A percentile compares a stretch with the other conserved stretches of the same genome.
These are phyloP conservation scores for Patiria miniata DNA, from an alignment of 35 echinoderm and acorn worm species.

Conservation along the genomic window DNA sequence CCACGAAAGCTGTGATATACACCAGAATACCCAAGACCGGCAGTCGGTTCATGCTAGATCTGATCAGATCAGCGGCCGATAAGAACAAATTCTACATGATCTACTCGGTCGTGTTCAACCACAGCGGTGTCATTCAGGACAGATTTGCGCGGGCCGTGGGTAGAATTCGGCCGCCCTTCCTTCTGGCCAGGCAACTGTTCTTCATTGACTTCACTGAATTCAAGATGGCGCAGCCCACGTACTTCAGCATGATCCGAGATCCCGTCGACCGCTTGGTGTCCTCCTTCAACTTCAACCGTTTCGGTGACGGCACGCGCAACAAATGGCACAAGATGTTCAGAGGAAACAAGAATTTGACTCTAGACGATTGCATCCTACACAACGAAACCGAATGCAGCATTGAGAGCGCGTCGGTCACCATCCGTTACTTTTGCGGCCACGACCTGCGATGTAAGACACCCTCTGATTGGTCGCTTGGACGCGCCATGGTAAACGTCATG, in stretches of 20 bases:
- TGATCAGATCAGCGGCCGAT: background rate
- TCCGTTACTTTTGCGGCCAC: background rate
- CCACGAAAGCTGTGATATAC: background rate
- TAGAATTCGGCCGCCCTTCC: background rate
- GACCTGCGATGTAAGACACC: background rate
- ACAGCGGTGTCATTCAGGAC: background rate
- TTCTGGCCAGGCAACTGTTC: background rate
- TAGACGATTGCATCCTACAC: background rate
- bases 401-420: background rate
- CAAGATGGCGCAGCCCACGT: background rate
- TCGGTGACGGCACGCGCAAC: background rate
- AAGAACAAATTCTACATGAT: background rate
- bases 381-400: background rate
- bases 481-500: background rate
- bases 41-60: background rate
- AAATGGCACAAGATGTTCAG: background rate
- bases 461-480: background rate
- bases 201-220: background rate
- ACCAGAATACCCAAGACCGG: background rate
- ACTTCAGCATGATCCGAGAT: background rate
- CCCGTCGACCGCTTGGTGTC: background rate
- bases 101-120: background rate
- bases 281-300: background rate
- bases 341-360: background rate
- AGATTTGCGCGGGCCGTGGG: background rate